A percentile compares a stretch with the other conserved stretches of the same genome.
phyloP scores from a whole-genome alignment of 2,888 invertebrate genomes.

The Ellobium chinense region DNA sequence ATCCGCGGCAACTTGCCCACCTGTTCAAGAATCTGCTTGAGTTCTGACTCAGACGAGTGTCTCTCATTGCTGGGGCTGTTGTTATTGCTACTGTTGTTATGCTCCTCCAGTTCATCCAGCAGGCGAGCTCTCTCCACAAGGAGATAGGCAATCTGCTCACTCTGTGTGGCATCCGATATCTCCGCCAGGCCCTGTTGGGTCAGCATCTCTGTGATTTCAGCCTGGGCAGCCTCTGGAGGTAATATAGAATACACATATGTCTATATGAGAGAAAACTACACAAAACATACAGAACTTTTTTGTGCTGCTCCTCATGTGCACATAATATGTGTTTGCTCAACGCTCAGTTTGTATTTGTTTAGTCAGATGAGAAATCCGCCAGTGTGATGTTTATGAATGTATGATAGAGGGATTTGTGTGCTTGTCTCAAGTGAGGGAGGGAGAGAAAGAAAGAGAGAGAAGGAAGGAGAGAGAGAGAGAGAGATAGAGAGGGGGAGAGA shows the following conservation, averaged over 20 bases:
- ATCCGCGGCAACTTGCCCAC: no score
- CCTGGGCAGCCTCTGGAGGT: constrained; percentile 55
- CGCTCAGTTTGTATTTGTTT: neutral
- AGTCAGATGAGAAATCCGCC: neutral
- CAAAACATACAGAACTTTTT: neutral
- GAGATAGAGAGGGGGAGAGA: no score
- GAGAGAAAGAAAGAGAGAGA: no score
- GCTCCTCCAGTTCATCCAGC: constrained; percentile 79
- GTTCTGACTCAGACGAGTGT: constrained; percentile 26
- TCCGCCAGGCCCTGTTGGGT: constrained; percentile 79
- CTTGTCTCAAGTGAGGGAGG: no score
- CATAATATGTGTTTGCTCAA: neutral
- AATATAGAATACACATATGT: neutral
- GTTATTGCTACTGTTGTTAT: constrained; percentile 25
- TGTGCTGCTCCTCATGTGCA: neutral
- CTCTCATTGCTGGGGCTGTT: constrained; percentile 24
- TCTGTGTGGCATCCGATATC: constrained; percentile 76
- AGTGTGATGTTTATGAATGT: neutral
- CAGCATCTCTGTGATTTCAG: constrained; percentile 77
- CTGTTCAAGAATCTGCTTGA: constrained; percentile 10
- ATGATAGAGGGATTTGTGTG: no score
- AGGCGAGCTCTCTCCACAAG: constrained; percentile 80
- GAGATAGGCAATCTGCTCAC: constrained; percentile 80
- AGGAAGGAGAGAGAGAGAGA: no score
- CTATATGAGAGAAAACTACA: neutral